Conservation (phyloP, 1,140 invertebrate species). For the Lepidotrigona ventralis region DNA sequence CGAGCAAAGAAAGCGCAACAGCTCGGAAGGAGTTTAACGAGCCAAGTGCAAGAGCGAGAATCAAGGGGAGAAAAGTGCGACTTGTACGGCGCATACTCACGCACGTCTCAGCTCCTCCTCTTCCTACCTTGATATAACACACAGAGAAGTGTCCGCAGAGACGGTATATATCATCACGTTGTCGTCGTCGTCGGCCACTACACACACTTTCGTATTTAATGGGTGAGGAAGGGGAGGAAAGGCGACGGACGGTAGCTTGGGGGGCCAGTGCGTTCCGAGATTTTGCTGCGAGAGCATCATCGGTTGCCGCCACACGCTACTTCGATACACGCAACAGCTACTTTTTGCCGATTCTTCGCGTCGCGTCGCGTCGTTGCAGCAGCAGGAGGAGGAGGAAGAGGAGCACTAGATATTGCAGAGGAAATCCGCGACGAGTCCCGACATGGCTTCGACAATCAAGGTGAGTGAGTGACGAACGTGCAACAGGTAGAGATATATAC, state of each 20-base stretch:
- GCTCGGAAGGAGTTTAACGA: slow-evolving; percentile 34
- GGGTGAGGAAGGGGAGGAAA: slow-evolving; percentile 68
- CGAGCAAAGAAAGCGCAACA: slow-evolving; percentile 38
- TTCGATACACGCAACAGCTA: neutral
- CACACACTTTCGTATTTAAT: slow-evolving; percentile 71
- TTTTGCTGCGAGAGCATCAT: slow-evolving; percentile 65
- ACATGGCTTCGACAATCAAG: slow-evolving; percentile 67
- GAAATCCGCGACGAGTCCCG: slow-evolving; percentile 35
- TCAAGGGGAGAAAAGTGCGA: slow-evolving; percentile 29
- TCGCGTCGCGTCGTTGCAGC: neutral
- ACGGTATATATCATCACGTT: slow-evolving; percentile 49
- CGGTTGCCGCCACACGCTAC: neutral
- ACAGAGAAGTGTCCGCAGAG: slow-evolving; percentile 17
- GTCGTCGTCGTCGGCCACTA: slow-evolving; percentile 46
- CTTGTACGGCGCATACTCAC: slow-evolving; percentile 47
- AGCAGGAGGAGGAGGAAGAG: neutral
- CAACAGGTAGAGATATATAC: slow-evolving; percentile 64
- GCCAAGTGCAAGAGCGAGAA: slow-evolving; percentile 11
- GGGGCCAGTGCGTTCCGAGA: slow-evolving; percentile 69
- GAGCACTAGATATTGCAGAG: neutral
- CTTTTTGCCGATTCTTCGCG: neutral
- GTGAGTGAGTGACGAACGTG: slow-evolving; percentile 68
- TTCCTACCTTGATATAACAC: neutral
- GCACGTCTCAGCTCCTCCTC: slow-evolving; percentile 41
- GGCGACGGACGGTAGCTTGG: slow-evolving; percentile 53